Evolutionary conservation across 2,797 vertebrate species (phyloP).

Genomic region (Mastacembelus armatus): DNA sequence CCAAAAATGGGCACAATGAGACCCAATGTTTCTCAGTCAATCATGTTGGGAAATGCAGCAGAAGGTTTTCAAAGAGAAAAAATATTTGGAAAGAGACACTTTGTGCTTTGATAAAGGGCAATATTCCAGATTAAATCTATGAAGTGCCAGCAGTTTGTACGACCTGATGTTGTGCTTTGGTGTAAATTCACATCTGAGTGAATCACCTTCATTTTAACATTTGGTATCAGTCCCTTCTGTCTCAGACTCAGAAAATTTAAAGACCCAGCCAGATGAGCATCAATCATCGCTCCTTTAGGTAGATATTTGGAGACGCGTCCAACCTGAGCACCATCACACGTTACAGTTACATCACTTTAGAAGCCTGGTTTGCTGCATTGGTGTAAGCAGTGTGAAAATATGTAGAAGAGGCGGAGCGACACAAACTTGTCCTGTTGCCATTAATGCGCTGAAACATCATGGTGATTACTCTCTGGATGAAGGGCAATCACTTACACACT

Average conservation of each 20-base stretch:
- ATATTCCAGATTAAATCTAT: constrained; percentile 12
- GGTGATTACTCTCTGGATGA: constrained; percentile 67
- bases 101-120: constrained; percentile 38
- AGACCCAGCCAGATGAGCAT: constrained; percentile 32
- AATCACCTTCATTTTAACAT: constrained; percentile 3
- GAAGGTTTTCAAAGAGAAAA: not conserved
- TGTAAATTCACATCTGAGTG: constrained; percentile 3
- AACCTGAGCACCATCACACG: not conserved
- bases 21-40: constrained; percentile 2
- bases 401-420: constrained; percentile 25
- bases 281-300: no score
- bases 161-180: not conserved
- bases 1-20: constrained; percentile 26
- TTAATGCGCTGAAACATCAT: constrained; percentile 22
- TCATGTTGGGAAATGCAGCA: not conserved
- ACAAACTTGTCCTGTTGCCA: constrained; percentile 5
- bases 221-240: not conserved
- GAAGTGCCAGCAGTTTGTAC: constrained; percentile 36
- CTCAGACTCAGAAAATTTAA: constrained; percentile 14
- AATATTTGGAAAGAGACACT: constrained; percentile 28
- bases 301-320: no score
- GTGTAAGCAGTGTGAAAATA: constrained; percentile 29
- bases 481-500: constrained; percentile 57
- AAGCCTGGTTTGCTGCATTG: constrained; percentile 35
- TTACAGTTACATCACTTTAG: constrained; percentile 29